Base-by-base conservation (phyloP, 2,888 invertebrate genomes). In the Branchipolynoe longqiensis region DNA sequence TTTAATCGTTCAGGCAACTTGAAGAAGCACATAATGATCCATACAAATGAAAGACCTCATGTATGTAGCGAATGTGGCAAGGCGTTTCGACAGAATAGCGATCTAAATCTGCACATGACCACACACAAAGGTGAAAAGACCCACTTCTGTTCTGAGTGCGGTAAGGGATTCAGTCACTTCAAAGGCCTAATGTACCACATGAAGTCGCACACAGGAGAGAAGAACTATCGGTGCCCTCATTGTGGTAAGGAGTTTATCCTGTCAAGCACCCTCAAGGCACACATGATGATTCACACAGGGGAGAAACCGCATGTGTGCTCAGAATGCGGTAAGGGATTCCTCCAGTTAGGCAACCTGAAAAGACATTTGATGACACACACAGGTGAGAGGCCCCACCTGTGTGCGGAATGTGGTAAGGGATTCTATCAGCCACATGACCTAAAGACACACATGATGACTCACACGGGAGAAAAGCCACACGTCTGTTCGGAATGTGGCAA, bases 381-480 rank as follows among this genome's bases (percentile, higher is more conserved):
- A 8, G 69, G 69, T 33, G 38, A 69, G 22, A 69, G 38, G 33
- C 69, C 38, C 12, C 22, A 36, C 38, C 18, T n/a, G 22, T 69
- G 69, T 69, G 3, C 33, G 22, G 2, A 36, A 1, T 69, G 69
- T 22, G 38, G 38, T 54, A 81, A 81, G 54, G 81, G 81, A 1
- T 81, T 81, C 31, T 8, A 12, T 48, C 25, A 41, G 1, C 31
- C 41, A 2, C 8, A 18, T 48, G n/a, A 54, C 4, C 28, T 41
- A 2, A 54, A 33, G n/a, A 22, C 25, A 1, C 81, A 81, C 31
- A 48, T 41, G 54, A 28, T 33, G 56, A 54, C 14, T n/a, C 81
- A 81, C 54, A 48, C 81, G 2, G 54, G 54, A 1, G 48, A 81
- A 4, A 74, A 74, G 14, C 69, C 69, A 36, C 33, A 36, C 22